Conservation (phyloP, 2,113 vertebrate genomes). For the Canis aureus region DNA sequence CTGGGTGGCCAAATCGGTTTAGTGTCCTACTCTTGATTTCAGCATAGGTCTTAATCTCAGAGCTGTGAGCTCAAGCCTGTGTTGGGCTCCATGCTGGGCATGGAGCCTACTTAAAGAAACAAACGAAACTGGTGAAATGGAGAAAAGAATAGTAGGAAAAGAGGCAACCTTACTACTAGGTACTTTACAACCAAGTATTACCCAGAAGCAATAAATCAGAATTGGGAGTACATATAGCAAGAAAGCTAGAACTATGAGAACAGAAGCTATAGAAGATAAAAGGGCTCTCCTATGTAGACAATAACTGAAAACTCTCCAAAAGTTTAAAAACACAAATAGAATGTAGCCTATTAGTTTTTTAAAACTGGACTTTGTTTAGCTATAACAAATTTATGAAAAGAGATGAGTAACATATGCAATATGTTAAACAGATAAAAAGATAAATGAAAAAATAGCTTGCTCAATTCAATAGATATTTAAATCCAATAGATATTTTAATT, state of each 20-base stretch:
- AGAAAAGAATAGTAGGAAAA: neutral
- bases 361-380: neutral
- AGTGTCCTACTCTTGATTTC: neutral
- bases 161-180: neutral
- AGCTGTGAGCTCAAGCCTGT: neutral
- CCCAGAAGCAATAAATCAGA: neutral
- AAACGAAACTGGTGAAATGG: neutral
- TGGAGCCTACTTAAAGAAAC: neutral
- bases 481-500: neutral
- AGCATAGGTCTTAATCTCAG: neutral
- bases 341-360: neutral
- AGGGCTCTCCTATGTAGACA: neutral
- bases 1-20: neutral
- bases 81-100: neutral
- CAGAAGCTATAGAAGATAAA: neutral
- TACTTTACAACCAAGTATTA: neutral
- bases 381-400: neutral
- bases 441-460: neutral
- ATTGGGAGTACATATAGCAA: neutral
- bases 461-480: neutral
- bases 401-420: neutral
- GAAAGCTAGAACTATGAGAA: neutral
- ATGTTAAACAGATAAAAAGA: neutral
- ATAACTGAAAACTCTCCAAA: neutral
- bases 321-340: neutral